These are phyloP conservation scores for Hydrotaea cyrtoneurina DNA, from an alignment of 2,888 invertebrate genomes.

Conservation along the genomic window DNA sequence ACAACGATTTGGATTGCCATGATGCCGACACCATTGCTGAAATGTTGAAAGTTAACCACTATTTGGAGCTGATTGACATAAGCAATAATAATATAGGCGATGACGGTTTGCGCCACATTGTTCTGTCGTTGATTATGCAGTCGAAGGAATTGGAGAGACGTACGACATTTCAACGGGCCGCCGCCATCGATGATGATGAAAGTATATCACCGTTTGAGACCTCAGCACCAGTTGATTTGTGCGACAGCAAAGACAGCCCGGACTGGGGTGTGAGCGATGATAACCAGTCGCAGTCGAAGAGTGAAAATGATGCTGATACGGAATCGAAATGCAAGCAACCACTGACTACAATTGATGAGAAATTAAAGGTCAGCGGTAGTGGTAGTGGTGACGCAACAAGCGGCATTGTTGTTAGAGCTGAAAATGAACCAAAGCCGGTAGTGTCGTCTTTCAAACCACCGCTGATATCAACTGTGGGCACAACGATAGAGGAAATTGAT, in stretches of 20 bases:
- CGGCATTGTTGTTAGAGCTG: not conserved
- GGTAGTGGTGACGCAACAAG: slow-evolving; percentile 3
- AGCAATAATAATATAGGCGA: slow-evolving; percentile 86
- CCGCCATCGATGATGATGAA: slow-evolving; percentile 76
- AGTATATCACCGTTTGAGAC: slow-evolving; percentile 63
- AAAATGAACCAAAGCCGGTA: slow-evolving; percentile 37
- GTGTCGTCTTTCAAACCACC: slow-evolving; percentile 43
- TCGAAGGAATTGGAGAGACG: slow-evolving; percentile 80
- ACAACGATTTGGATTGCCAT: slow-evolving; percentile 87
- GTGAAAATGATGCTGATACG: not conserved
- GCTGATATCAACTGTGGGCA: slow-evolving; percentile 54
- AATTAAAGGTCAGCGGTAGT: slow-evolving; percentile 18
- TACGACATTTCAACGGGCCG: slow-evolving; percentile 72
- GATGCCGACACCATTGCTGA: slow-evolving; percentile 91
- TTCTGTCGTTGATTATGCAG: slow-evolving; percentile 88
- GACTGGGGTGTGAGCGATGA: slow-evolving; percentile 51
- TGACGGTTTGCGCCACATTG: slow-evolving; percentile 86
- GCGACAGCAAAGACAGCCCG: slow-evolving; percentile 29
- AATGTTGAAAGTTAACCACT: slow-evolving; percentile 87
- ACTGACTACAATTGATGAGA: slow-evolving; percentile 56
- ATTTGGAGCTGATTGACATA: slow-evolving; percentile 90
- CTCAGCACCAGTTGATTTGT: slow-evolving; percentile 53
- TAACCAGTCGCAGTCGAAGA: not conserved
- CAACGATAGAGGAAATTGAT: slow-evolving; percentile 73
- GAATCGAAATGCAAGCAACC: slow-evolving; percentile 28